These are phyloP conservation scores for Entelurus aequoreus DNA, from an alignment of 2,113 vertebrate genomes.

Conservation along the genomic window DNA sequence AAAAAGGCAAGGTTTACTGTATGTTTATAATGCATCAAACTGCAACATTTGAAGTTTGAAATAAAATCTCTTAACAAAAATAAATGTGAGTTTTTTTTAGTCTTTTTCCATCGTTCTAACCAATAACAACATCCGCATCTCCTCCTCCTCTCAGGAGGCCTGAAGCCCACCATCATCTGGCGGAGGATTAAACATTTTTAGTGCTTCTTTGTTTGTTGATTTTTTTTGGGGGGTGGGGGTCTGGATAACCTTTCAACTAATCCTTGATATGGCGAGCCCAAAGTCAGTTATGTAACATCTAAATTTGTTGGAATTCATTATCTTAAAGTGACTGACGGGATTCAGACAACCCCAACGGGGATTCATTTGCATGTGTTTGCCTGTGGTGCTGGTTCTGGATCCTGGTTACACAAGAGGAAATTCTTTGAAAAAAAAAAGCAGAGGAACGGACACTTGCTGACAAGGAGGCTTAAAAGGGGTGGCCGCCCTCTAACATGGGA, in stretches of 20 bases:
- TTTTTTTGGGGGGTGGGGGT: conserved; percentile 2
- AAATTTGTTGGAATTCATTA: conserved; percentile 12
- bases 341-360: conserved; percentile 4
- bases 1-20: too few relatives aligned
- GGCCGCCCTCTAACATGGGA: conserved; percentile 13
- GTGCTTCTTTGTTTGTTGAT: conserved; percentile 8
- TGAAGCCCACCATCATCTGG: conserved; percentile 3
- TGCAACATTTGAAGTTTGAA: too few relatives aligned
- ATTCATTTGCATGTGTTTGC: not conserved
- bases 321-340: conserved; percentile 9
- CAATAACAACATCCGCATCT: not conserved
- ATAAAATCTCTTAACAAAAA: too few relatives aligned
- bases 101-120: too few relatives aligned
- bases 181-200: conserved; percentile 16
- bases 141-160: conserved; percentile 8
- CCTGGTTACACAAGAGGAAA: conserved; percentile 13
- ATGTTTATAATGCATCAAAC: too few relatives aligned
- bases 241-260: conserved; percentile 13
- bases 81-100: too few relatives aligned
- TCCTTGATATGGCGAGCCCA: not conserved
- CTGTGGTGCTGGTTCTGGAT: conserved; percentile 3
- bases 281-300: conserved; percentile 5
- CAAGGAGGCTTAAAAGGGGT: conserved; percentile 24
- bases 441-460: conserved; percentile 10
- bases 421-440: conserved; percentile 20